These are phyloP conservation scores for Sciurus vulgaris DNA, from an alignment of 2,797 vertebrate genomes.

Conservation along the genomic window DNA sequence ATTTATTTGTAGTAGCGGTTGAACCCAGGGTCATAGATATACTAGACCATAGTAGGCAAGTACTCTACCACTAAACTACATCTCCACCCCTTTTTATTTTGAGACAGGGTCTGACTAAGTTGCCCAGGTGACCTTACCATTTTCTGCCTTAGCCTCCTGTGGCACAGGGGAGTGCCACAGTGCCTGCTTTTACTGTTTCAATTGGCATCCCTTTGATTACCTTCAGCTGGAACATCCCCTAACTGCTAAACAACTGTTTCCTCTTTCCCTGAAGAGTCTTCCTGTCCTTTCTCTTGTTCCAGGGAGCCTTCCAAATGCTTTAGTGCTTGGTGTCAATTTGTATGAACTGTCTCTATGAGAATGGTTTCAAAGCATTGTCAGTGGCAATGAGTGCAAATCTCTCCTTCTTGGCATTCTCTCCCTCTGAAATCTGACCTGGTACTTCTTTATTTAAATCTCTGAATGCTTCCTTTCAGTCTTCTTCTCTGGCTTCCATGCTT, in stretches of 20 bases:
- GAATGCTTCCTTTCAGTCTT: neutral
- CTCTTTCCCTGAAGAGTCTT: slow-evolving; percentile 33
- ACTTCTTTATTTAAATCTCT: neutral
- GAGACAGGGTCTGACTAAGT: neutral
- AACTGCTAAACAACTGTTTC: slow-evolving; percentile 15
- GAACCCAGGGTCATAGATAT: neutral
- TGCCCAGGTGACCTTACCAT: neutral
- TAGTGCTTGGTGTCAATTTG: neutral
- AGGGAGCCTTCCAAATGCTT: neutral
- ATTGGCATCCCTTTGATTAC: neutral
- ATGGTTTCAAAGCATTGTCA: neutral
- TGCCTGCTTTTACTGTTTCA: neutral
- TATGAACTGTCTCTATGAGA: neutral
- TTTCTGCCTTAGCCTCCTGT: neutral
- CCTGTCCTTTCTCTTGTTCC: slow-evolving; percentile 29
- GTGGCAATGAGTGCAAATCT: neutral
- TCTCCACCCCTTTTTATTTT: neutral
- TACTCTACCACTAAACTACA: neutral
- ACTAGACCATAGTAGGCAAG: neutral
- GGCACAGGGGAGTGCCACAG: neutral
- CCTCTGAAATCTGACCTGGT: neutral
- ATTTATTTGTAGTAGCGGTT: neutral
- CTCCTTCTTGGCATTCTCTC: neutral
- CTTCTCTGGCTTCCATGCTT: neutral
- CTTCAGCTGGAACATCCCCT: neutral